Evolutionary conservation across 2,888 invertebrate genomes (phyloP).

Genomic region (Prosapia bicincta): DNA sequence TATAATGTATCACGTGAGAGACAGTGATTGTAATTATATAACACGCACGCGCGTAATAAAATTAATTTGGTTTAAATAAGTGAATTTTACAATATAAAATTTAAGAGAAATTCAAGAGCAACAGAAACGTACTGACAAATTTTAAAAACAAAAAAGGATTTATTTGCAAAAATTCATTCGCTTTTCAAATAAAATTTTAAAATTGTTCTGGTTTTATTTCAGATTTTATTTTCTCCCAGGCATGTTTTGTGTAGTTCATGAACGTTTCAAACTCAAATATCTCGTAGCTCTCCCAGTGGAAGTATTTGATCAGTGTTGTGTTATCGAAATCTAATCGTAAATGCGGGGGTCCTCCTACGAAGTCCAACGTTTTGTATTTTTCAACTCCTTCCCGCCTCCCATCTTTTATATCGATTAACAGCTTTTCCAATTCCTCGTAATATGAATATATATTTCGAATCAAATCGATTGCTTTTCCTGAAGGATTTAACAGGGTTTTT

Average conservation of each 20-base stretch:
- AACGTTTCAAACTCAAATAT: not conserved
- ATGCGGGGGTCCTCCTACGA: not conserved
- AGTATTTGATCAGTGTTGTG: not conserved
- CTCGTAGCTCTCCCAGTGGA: not conserved
- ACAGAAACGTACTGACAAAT: too few species aligned
- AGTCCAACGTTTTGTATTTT: not conserved
- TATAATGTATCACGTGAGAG: too few species aligned
- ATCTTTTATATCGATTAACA: not conserved
- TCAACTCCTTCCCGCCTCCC: not conserved
- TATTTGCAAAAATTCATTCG: too few species aligned
- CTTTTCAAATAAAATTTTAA: too few species aligned
- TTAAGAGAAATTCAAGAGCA: too few species aligned
- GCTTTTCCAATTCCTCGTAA: not conserved
- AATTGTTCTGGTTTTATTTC: not conserved
- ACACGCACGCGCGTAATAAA: too few species aligned
- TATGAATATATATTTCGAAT: not conserved
- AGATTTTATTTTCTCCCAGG: not conserved
- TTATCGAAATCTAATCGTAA: not conserved
- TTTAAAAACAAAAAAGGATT: too few species aligned
- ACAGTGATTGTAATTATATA: too few species aligned
- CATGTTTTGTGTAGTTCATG: not conserved
- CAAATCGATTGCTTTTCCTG: not conserved
- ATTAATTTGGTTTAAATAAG: too few species aligned
- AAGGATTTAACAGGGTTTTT: not conserved
- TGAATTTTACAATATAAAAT: too few species aligned